Base-by-base conservation (phyloP, 2,888 invertebrate genomes). In the Chymomyza caudatula region DNA sequence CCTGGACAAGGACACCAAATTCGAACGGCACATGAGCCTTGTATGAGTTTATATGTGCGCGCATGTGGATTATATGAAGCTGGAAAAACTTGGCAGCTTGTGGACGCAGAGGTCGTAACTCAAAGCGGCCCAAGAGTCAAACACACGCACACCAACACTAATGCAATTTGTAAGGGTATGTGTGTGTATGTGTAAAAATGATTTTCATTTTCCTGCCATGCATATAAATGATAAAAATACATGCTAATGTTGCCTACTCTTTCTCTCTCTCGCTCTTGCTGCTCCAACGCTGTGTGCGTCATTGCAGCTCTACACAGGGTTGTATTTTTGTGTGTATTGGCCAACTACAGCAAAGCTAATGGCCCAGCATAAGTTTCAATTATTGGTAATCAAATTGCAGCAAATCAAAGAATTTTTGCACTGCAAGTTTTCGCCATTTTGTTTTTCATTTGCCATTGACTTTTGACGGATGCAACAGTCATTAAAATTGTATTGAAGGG, bases 171-270 rank as follows among this genome's bases (percentile, higher is more conserved):
- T 3, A 3, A 4, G 43, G 2, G 43, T 15, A 17, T 11, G 0
- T 29, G 49, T 42, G 54, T 55, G 19, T 22, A 29, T 29, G 23
- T 13, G 54, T 73, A 79, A 76, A 79, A 74, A 74, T 76, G 87
- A 79, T 71, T 81, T 71, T 72, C 80, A 74, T 82, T 73, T 64
- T 85, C 71, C 85, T 86, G 81, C 77, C 81, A 79, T 86, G 81
- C 87, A 87, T 81, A 86, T 83, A 81, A 81, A 81, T 81, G 81
- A 86, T 81, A 83, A 74, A 81, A 86, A 85, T 83, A 77, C 71
- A 81, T 85, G 74, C 77, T 85, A 82, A 86, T 82, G 85, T 65
- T 62, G 61, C 58, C 25, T 60, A 44, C 11, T 37, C 11, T 47
- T 8, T 5, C 44, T 15, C n/a, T 47, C n/a, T 3, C 4, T 47